Evolutionary conservation across 53 echinoderm and acorn worm species (phyloP).

Genomic region (Henricia sp.): DNA sequence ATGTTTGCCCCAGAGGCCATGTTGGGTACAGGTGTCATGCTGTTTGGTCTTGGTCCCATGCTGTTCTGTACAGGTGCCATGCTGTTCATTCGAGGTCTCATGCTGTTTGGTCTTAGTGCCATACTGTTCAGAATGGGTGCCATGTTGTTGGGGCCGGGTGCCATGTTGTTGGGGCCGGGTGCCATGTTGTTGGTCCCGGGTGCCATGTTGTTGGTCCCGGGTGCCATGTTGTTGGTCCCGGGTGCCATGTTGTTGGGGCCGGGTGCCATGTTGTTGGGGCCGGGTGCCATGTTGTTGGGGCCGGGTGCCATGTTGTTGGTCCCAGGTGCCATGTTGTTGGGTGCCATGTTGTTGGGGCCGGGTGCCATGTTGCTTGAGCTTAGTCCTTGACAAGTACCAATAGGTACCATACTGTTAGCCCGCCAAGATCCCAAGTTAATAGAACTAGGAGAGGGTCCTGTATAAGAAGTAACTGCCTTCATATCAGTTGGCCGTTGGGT

Average conservation of each 20-base stretch:
- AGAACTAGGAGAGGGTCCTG: background rate
- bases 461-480: background rate
- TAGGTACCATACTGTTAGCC: too few species aligned
- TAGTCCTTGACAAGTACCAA: too few species aligned
- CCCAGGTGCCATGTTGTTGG: too few species aligned
- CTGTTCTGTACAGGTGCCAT: too few species aligned
- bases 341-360: background rate
- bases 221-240: background rate
- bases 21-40: too few species aligned
- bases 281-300: slow-evolving; percentile 13
- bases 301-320: too few species aligned
- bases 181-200: background rate
- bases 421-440: background rate
- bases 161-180: background rate
- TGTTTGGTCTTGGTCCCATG: too few species aligned
- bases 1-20: slow-evolving; percentile 2
- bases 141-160: background rate
- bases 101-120: too few species aligned
- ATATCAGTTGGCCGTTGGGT: background rate
- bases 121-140: too few species aligned
- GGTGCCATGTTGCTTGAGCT: too few species aligned
- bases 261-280: background rate
- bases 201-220: background rate
- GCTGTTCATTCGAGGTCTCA: too few species aligned
- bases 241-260: background rate